A percentile compares a stretch with the other conserved stretches of the same genome.
These are phyloP conservation scores for Leucania comma DNA, from an alignment of 2,888 invertebrate genomes.

Conservation along the genomic window DNA sequence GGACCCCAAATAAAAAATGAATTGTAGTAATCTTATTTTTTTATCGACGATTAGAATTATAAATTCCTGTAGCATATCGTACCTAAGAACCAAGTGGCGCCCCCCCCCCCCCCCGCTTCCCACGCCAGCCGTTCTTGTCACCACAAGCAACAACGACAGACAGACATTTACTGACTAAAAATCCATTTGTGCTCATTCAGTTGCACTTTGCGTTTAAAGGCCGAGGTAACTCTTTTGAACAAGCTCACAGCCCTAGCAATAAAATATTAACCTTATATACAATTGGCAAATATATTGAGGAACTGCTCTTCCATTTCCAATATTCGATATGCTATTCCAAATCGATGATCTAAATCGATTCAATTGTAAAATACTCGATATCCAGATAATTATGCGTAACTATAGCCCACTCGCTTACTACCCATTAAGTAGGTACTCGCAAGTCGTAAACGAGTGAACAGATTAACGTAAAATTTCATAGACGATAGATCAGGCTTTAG, in stretches of 20 bases:
- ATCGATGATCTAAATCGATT: constrained; percentile 35
- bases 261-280: neutral
- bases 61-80: too few relatives aligned
- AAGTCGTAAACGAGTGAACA: constrained; percentile 55
- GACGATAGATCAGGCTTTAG: constrained; percentile 57
- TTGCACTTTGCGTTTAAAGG: too few relatives aligned
- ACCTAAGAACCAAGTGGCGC: too few relatives aligned
- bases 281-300: neutral
- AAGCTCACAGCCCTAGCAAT: neutral
- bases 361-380: constrained; percentile 42
- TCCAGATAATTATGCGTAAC: constrained; percentile 54
- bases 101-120: too few relatives aligned
- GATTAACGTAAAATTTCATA: constrained; percentile 63
- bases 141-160: too few relatives aligned
- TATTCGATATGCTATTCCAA: constrained; percentile 21
- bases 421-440: constrained; percentile 35
- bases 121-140: too few relatives aligned
- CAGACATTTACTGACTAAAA: too few relatives aligned
- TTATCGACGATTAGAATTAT: too few relatives aligned
- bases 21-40: too few relatives aligned
- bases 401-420: constrained; percentile 42
- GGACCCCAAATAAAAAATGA: too few relatives aligned
- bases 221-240: too few relatives aligned
- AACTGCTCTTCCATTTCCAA: neutral
- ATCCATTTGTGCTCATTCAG: too few relatives aligned